phyloP scores from a whole-genome alignment of 2,888 invertebrate species.

The Tenodera sinensis region DNA sequence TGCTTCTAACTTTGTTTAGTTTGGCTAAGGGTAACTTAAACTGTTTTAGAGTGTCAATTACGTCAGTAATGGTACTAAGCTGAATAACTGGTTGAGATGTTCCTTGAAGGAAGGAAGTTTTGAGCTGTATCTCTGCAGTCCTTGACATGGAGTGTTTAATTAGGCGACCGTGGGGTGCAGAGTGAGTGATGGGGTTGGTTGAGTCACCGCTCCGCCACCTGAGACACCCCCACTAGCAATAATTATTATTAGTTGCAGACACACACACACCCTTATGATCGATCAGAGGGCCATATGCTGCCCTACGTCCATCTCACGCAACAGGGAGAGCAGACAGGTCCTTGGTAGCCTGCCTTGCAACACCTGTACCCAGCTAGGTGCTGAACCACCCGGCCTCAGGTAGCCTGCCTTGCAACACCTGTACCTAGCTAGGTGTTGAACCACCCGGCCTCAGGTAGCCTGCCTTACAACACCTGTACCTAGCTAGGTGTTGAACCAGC shows the following conservation, averaged over 20 bases:
- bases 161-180: neutral
- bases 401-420: too few relatives aligned
- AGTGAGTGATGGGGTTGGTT: neutral
- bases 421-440: too few relatives aligned
- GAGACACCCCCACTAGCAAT: neutral
- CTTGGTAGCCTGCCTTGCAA: neutral
- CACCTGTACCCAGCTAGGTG: neutral
- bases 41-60: too few relatives aligned
- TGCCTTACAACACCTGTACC: too few relatives aligned
- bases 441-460: too few relatives aligned
- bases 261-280: neutral
- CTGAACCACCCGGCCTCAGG: too few relatives aligned
- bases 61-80: too few relatives aligned
- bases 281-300: neutral
- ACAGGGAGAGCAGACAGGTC: neutral
- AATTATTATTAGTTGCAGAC: neutral
- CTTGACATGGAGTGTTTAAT: neutral
- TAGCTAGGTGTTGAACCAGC: too few relatives aligned
- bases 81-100: too few relatives aligned
- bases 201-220: conserved; percentile 4
- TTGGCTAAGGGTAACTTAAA: too few relatives aligned
- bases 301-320: neutral
- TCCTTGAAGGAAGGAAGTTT: too few relatives aligned
- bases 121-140: neutral
- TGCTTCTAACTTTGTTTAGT: too few relatives aligned